phyloP scores from a whole-genome alignment of 1,140 invertebrate genomes.

The Drosophila oshimai region DNA sequence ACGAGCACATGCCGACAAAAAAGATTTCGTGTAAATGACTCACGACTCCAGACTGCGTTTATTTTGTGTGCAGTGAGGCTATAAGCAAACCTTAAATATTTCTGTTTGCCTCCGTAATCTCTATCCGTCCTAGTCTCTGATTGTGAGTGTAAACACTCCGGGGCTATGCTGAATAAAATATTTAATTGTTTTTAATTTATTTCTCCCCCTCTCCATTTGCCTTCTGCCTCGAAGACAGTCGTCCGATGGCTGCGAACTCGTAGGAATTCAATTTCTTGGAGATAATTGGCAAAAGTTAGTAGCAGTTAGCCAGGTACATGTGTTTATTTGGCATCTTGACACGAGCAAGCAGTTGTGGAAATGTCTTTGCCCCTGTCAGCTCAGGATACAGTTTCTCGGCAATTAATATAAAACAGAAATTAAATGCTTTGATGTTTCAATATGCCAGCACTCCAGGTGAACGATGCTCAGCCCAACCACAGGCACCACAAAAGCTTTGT shows the following conservation, averaged over 20 bases:
- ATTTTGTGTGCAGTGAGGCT: neutral
- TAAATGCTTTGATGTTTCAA: constrained; percentile 60
- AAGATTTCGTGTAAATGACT: constrained; percentile 24
- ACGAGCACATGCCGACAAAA: neutral
- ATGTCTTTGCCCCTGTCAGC: constrained; percentile 4
- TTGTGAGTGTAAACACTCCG: constrained; percentile 17
- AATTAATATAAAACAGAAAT: constrained; percentile 45
- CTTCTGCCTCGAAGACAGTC: neutral
- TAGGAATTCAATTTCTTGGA: constrained; percentile 49
- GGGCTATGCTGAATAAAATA: constrained; percentile 61
- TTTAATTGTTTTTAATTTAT: constrained; percentile 74
- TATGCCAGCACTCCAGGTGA: neutral
- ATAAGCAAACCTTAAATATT: constrained; percentile 39
- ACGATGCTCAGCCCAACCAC: constrained; percentile 12
- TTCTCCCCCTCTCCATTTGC: constrained; percentile 4
- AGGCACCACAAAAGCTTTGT: constrained; percentile 31
- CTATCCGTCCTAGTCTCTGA: neutral
- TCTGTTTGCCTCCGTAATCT: constrained; percentile 21
- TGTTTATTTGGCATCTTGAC: constrained; percentile 22
- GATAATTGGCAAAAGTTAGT: constrained; percentile 42
- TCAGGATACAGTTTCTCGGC: constrained; percentile 13
- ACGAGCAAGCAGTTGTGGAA: neutral
- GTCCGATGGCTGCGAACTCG: constrained; percentile 25
- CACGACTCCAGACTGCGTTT: neutral
- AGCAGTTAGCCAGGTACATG: constrained; percentile 15